Evolutionary conservation across 2,888 invertebrate genomes (phyloP).

Genomic region (Salticus scenicus): DNA sequence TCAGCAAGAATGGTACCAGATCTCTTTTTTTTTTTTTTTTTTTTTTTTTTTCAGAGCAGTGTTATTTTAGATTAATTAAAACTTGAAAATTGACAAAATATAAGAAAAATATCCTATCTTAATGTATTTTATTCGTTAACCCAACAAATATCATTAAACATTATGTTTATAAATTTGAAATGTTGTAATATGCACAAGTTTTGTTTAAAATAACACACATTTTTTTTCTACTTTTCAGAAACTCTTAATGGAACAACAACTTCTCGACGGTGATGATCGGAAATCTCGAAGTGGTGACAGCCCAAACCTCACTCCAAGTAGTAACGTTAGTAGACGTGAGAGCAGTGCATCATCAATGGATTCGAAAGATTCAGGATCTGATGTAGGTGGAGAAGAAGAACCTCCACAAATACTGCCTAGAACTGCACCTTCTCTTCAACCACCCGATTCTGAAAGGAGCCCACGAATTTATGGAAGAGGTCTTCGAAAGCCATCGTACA

Average conservation of each 20-base stretch:
- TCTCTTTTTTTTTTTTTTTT: too few species aligned
- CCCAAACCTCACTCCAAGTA: constrained; percentile 36
- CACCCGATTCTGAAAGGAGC: constrained; percentile 42
- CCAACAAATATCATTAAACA: too few species aligned
- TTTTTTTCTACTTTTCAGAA: constrained; percentile 41
- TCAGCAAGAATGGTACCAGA: too few species aligned
- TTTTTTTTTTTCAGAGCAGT: too few species aligned
- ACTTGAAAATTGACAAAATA: too few species aligned
- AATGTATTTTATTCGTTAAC: too few species aligned
- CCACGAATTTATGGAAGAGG: constrained; percentile 41
- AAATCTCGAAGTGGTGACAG: constrained; percentile 38
- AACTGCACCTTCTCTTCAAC: constrained; percentile 28
- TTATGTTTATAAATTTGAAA: too few species aligned
- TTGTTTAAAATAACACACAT: too few species aligned
- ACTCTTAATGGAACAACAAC: constrained; percentile 60
- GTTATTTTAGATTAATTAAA: too few species aligned
- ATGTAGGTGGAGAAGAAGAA: constrained; percentile 27
- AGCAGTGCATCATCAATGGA: constrained; percentile 40
- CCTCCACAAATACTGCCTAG: constrained; percentile 4
- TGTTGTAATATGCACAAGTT: too few species aligned
- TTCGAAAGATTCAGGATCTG: constrained; percentile 44
- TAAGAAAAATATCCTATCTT: too few species aligned
- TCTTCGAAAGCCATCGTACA: constrained; percentile 43
- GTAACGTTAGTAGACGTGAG: constrained; percentile 51
- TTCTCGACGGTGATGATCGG: constrained; percentile 43